Base-by-base conservation (phyloP, 2,888 invertebrate genomes). In the Eupithecia centaureata region DNA sequence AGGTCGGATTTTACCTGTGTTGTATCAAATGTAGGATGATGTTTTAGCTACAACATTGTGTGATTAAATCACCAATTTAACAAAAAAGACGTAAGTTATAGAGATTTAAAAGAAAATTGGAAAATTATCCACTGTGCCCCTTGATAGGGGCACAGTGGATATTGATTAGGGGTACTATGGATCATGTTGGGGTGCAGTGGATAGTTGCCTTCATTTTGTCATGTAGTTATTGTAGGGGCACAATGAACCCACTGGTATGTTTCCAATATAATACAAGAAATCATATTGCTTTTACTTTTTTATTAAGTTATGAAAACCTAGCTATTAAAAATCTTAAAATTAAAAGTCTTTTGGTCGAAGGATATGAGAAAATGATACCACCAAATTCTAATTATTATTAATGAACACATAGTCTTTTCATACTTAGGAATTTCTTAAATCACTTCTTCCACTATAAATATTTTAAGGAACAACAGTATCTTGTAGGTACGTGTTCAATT, bases 31-130 rank as follows among this genome's bases (percentile, higher is more conserved):
- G 60, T 47, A 60, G 47, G 60, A 42, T 60, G 33, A 25, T 33
- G 51, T 61, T 61, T 61, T 61, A 61, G 32, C 61, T 61, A 61
- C 47, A 61, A 61, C 30, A 42, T 61, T 61, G 47, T 61, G 42
- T 60, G 38, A 60, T 61, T 32, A 61, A 15, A 61, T 51, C 51
- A 25, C 25, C 61, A 61, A 32, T 61, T 22, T 22, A 61, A 61
- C 61, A 13, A 32, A 61, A 61, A 8, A 61, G 22, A 22, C 25
- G 22, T 51, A 33, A 28, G 10, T 61, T 60, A 28, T 22, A 60
- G 28, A 38, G 15, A 47, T 60, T 60, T 18, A 13, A 47, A 47
- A 60, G 30, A 60, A 60, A 60, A 18, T 18, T n/a, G 30, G 51
- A 51, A 60, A 60, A 47, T 47, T 18, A 30, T 28, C n/a, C 60